Conservation (phyloP, 35 echinoderm and acorn worm genomes). For the Nesometra sesokonis region DNA sequence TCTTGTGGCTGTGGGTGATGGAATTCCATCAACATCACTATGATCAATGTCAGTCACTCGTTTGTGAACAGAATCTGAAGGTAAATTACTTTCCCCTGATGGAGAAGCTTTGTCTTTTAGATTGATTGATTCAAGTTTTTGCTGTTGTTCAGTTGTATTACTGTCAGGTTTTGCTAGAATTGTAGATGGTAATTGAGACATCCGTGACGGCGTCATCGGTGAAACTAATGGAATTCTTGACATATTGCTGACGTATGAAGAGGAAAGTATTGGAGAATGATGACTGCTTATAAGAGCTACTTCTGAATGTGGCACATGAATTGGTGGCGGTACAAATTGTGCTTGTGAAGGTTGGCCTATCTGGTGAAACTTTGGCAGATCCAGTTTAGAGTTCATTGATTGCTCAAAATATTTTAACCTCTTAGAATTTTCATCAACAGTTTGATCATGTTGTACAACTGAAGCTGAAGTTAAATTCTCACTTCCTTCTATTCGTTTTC, state of each 20-base stretch:
- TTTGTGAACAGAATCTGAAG: background rate
- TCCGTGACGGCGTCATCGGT: constrained; percentile 75
- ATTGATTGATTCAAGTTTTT: background rate
- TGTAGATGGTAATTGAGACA: constrained; percentile 81
- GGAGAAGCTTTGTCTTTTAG: background rate
- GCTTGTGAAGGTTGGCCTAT: background rate
- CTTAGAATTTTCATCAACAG: background rate
- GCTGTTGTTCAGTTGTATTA: constrained; percentile 8
- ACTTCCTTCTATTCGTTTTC: background rate
- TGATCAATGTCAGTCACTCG: background rate
- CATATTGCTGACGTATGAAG: background rate
- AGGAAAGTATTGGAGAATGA: background rate
- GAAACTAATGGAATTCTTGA: constrained; percentile 46
- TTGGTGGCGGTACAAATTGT: background rate
- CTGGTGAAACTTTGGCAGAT: background rate
- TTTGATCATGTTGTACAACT: background rate
- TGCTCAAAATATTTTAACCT: background rate
- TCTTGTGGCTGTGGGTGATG: constrained; percentile 15
- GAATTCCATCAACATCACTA: constrained; percentile 7
- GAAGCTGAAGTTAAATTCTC: background rate
- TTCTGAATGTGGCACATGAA: background rate
- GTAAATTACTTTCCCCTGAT: constrained; percentile 15
- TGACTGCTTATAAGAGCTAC: background rate
- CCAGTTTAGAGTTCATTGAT: background rate
- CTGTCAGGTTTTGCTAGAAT: constrained; percentile 45